phyloP scores from a whole-genome alignment of 2,797 vertebrate genomes.

The Peromyscus eremicus region DNA sequence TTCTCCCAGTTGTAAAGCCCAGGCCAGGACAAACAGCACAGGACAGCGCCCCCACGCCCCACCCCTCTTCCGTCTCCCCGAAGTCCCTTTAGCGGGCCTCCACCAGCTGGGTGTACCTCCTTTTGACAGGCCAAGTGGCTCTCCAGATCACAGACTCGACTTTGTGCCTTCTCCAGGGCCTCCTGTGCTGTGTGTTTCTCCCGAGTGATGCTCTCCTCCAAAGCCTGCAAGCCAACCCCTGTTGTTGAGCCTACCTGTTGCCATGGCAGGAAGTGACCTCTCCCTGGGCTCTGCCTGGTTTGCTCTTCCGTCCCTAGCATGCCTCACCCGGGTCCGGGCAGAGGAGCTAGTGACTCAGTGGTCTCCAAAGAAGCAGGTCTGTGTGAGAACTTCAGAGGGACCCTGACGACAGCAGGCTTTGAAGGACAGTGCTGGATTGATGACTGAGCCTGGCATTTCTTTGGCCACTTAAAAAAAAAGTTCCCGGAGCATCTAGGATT shows the following conservation, averaged over 20 bases:
- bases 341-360: fast-evolving
- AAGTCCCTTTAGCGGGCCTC: not conserved
- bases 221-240: constrained; percentile 74
- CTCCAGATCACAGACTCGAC: constrained; percentile 79
- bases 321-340: fast-evolving
- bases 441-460: not conserved
- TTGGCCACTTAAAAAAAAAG: not conserved
- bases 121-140: not conserved
- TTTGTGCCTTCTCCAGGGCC: constrained; percentile 74
- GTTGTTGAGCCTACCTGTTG: not conserved
- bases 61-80: fast-evolving
- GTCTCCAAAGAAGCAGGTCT: not conserved
- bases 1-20: not conserved
- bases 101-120: not conserved
- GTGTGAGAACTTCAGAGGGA: not conserved
- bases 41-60: fast-evolving
- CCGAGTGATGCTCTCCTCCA: constrained; percentile 40
- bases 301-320: not conserved
- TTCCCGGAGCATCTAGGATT: not conserved
- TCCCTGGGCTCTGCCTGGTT: not conserved
- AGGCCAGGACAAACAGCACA: not conserved
- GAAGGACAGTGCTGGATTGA: fast-evolving
- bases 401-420: not conserved
- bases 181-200: constrained; percentile 76
- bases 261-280: not conserved